These are phyloP conservation scores for Microcebus jonahi DNA, from an alignment of 2,113 vertebrate species.

Conservation along the genomic window DNA sequence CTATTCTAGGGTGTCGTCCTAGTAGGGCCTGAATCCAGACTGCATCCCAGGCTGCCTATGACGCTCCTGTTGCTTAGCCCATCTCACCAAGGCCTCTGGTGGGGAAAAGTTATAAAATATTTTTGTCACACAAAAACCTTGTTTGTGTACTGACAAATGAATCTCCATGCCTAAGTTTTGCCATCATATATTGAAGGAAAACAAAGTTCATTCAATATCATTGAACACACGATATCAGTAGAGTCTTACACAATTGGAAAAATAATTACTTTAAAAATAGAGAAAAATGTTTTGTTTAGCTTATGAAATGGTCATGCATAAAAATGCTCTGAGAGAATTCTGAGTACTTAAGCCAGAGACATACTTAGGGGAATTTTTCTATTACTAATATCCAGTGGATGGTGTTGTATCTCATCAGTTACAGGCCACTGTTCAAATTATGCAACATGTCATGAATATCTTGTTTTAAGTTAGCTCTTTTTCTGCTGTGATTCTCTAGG, in stretches of 20 bases:
- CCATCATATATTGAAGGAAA: not conserved
- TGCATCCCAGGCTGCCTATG: not conserved
- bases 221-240: not conserved
- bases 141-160: not conserved
- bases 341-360: not conserved
- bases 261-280: not conserved
- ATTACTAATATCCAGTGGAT: not conserved
- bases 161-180: not conserved
- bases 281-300: not conserved
- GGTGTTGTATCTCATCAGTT: not conserved
- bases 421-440: constrained; percentile 9
- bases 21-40: not conserved
- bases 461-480: not conserved
- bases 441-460: not conserved
- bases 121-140: not conserved
- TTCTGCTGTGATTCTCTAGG: not conserved
- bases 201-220: not conserved
- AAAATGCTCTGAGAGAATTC: not conserved
- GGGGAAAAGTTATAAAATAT: not conserved
- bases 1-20: not conserved
- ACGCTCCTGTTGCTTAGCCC: not conserved
- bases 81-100: not conserved
- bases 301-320: not conserved
- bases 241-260: not conserved
- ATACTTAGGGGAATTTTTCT: not conserved